Evolutionary conservation across 2,113 vertebrate species (phyloP).

Genomic region (Lonchura striata): DNA sequence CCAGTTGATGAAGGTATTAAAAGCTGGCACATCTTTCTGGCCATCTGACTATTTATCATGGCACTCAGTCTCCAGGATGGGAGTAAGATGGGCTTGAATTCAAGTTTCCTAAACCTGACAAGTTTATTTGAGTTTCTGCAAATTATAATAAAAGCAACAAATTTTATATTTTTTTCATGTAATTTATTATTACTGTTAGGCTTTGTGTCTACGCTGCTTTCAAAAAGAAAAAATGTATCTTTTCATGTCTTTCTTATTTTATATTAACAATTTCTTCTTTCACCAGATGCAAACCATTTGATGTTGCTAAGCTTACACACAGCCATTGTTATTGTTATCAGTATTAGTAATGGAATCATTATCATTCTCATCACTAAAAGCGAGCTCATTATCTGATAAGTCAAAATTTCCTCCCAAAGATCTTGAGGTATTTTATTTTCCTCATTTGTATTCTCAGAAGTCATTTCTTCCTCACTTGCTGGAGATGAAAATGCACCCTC

Average conservation of each 20-base stretch:
- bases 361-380: constrained; percentile 67
- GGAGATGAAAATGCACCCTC: constrained; percentile 58
- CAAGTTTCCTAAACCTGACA: neutral
- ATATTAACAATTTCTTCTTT: constrained; percentile 32
- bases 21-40: neutral
- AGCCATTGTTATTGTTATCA: constrained; percentile 59
- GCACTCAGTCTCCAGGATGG: neutral
- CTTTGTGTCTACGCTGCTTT: neutral
- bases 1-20: neutral
- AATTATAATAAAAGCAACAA: neutral
- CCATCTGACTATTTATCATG: neutral
- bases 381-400: constrained; percentile 68
- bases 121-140: neutral
- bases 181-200: neutral
- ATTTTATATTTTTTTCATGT: neutral
- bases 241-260: constrained; percentile 1
- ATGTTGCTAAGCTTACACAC: neutral
- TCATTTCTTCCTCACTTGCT: constrained; percentile 44
- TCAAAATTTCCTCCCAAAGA: constrained; percentile 59
- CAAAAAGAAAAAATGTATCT: neutral
- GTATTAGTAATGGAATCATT: constrained; percentile 59
- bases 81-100: neutral
- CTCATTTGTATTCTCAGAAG: constrained; percentile 65
- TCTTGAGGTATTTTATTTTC: constrained; percentile 63
- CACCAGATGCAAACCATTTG: constrained; percentile 14